Evolutionary conservation across 1,140 invertebrate genomes (phyloP), one percentile per base, ranked within the genome.

Genomic region (Ganaspis sp.): DNA sequence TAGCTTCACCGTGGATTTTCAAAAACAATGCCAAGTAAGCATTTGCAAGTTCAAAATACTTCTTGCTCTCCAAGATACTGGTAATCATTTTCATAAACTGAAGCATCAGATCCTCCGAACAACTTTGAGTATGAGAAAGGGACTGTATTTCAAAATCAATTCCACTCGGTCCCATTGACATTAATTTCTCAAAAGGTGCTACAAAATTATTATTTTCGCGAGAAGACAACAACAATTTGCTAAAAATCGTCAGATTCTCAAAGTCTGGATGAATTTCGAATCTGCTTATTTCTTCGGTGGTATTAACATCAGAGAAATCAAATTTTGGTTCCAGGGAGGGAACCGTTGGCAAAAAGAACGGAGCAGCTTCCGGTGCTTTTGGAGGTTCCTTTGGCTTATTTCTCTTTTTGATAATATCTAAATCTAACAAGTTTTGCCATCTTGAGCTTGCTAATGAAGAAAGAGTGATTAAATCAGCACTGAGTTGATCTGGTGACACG

Each of bases 311-410:
- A 5, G 92, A 89, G 6, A 96, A 86, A 88, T 96, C 96, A 90
- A 99, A 98, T 86, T 95, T 93, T 1, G 97, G 88, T 78, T 96
- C 94, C 11, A 98, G 89, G 1, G 96, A 96, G 0, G 96, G 93
- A 73, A 98, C 92, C 0, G 97, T 98, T 0, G 98, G 97, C 42
- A 99, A 89, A 87, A 99, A 99, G 91, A 99, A 99, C 0, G 98
- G 98, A 0, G 98, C 97, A 26, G 94, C 93, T 92, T 97, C 96
- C 0, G 96, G 95, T 0, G 93, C 92, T 85, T 97, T 97, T 0
- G 94, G 92, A 6, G 96, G 92, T 69, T 95, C 95, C 90, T 95
- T 97, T 0, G 98, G 98, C 88, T 98, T 99, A 89, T 99, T 99
- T 78, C 96, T 92, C 79, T 94, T 94, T 87, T 96, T 98, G 1